A percentile compares a stretch with the other conserved stretches of the same genome.
phyloP scores from a whole-genome alignment of 1,140 invertebrate species.

The Callitettix versicolor region DNA sequence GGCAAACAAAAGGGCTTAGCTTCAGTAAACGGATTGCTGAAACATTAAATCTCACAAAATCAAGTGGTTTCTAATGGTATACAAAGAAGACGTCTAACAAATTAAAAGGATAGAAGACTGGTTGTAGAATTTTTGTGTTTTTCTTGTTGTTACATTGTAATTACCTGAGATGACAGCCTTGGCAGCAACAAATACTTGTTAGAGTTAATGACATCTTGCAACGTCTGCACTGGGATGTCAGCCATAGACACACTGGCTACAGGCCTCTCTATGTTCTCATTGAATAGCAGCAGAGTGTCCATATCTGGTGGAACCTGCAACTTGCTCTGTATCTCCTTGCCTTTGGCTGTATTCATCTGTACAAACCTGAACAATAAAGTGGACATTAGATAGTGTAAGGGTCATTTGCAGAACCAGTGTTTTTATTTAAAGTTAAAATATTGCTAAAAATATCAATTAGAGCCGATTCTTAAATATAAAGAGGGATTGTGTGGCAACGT shows the following conservation, averaged over 20 bases:
- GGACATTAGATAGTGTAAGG: neutral
- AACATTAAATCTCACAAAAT: too few species aligned
- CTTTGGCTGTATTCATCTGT: slow-evolving; percentile 43
- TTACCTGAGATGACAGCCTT: slow-evolving; percentile 81
- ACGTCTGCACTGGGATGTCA: slow-evolving; percentile 74
- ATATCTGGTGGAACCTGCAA: slow-evolving; percentile 65
- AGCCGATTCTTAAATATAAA: neutral
- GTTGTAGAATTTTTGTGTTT: too few species aligned
- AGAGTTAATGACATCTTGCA: slow-evolving; percentile 77
- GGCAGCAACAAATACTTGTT: slow-evolving; percentile 85
- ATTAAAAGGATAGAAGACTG: too few species aligned
- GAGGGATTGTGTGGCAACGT: neutral
- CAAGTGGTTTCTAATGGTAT: too few species aligned
- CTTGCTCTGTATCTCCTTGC: slow-evolving; percentile 46
- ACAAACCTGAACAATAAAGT: slow-evolving; percentile 45
- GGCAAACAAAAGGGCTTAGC: too few species aligned
- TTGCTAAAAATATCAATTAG: slow-evolving; percentile 14
- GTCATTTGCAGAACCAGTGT: too few species aligned
- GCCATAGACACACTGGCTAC: slow-evolving; percentile 77
- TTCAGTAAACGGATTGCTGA: too few species aligned
- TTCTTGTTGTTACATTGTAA: too few species aligned
- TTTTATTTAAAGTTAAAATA: neutral
- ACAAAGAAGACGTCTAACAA: too few species aligned
- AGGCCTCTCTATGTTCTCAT: slow-evolving; percentile 72
- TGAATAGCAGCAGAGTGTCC: slow-evolving; percentile 82